A percentile compares a stretch with the other conserved stretches of the same genome.
Conservation (phyloP, 1,140 invertebrate genomes). For the Drosophila pachea region DNA sequence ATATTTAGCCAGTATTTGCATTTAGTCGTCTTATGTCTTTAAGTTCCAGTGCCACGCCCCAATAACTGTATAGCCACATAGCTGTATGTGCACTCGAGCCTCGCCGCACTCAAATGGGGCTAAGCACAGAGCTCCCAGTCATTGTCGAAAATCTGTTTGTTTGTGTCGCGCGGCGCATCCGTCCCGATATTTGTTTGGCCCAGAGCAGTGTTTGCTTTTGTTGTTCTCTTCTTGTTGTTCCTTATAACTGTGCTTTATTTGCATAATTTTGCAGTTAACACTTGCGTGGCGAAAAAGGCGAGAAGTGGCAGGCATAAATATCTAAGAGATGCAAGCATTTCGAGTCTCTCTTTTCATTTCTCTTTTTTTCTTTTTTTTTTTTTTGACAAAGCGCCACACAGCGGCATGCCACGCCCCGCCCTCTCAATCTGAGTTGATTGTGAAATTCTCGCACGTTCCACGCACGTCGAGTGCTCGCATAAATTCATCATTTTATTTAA, state of each 20-base stretch:
- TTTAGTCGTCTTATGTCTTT: slow-evolving; percentile 61
- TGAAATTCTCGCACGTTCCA: slow-evolving; percentile 70
- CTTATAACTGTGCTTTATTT: slow-evolving; percentile 45
- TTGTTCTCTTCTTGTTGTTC: not conserved
- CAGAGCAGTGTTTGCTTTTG: slow-evolving; percentile 22
- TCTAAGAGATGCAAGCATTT: slow-evolving; percentile 36
- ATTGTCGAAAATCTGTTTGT: slow-evolving; percentile 45
- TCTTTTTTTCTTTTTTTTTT: not conserved
- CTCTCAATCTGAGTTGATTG: slow-evolving; percentile 47
- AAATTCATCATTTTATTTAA: slow-evolving; percentile 77
- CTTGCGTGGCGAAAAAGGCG: slow-evolving; percentile 9
- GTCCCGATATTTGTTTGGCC: slow-evolving; percentile 23
- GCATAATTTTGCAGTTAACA: slow-evolving; percentile 52
- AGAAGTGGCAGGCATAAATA: not conserved
- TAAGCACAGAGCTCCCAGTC: slow-evolving; percentile 27
- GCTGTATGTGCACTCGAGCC: slow-evolving; percentile 35
- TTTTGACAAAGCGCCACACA: slow-evolving; percentile 10
- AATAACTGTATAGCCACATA: slow-evolving; percentile 27
- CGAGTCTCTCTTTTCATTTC: not conserved
- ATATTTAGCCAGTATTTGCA: slow-evolving; percentile 61
- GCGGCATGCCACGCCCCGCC: not conserved
- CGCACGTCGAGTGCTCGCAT: slow-evolving; percentile 44
- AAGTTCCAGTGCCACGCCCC: slow-evolving; percentile 28
- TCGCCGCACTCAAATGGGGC: slow-evolving; percentile 32
- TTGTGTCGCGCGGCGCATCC: slow-evolving; percentile 27